A percentile compares a stretch with the other conserved stretches of the same genome.
Evolutionary conservation across 1,140 invertebrate genomes (phyloP).

Genomic region (Saccostrea cuccullata): DNA sequence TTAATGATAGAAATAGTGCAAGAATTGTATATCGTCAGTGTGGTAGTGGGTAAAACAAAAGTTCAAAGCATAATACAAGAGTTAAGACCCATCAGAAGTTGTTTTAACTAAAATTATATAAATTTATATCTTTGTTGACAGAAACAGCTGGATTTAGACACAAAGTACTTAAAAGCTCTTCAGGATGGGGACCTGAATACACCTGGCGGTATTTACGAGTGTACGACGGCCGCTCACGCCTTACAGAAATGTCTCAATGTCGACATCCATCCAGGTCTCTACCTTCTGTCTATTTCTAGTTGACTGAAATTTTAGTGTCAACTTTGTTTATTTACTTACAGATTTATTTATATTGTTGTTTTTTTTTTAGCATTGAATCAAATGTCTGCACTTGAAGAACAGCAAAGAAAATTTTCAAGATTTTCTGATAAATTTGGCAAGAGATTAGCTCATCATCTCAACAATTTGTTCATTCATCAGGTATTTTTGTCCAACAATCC

Average conservation of each 20-base stretch:
- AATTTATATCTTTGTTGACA: slow-evolving; percentile 51
- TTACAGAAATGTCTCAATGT: slow-evolving; percentile 88
- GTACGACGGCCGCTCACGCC: slow-evolving; percentile 88
- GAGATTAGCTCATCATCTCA: slow-evolving; percentile 90
- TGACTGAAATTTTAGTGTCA: neutral
- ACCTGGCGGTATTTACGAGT: slow-evolving; percentile 86
- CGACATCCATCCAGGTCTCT: slow-evolving; percentile 79
- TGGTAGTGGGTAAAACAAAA: neutral
- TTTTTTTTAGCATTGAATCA: slow-evolving; percentile 81
- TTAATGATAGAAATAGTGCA: neutral
- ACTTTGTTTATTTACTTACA: neutral
- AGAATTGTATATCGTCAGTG: neutral
- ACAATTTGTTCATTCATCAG: slow-evolving; percentile 95
- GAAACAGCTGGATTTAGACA: slow-evolving; percentile 87
- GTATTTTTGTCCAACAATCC: slow-evolving; percentile 75
- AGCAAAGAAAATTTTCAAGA: slow-evolving; percentile 90
- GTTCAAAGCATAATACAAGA: neutral
- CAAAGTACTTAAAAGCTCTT: slow-evolving; percentile 85
- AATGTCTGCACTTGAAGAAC: slow-evolving; percentile 91
- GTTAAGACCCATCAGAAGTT: no score
- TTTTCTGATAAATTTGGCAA: slow-evolving; percentile 91
- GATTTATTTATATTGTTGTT: slow-evolving; percentile 4
- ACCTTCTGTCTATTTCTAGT: neutral
- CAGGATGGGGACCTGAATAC: slow-evolving; percentile 88
- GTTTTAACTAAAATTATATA: neutral